These are phyloP conservation scores for Morinoia aosen DNA, from an alignment of 2,888 invertebrate genomes.

Conservation along the genomic window DNA sequence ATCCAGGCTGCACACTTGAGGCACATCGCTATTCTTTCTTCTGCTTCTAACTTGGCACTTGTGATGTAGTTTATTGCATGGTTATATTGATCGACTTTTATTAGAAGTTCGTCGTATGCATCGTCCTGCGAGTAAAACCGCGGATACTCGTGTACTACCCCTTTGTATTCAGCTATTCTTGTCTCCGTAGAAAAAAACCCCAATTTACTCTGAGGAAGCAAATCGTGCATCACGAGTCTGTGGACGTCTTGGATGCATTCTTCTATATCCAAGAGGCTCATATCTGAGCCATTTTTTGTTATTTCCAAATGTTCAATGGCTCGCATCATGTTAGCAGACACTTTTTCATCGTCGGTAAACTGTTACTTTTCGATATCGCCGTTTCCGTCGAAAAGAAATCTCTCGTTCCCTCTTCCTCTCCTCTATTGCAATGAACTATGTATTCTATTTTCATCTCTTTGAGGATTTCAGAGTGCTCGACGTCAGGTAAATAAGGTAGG, in stretches of 20 bases:
- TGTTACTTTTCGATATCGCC: neutral
- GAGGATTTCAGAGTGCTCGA: neutral
- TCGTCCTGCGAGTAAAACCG: neutral
- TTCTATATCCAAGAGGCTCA: conserved; percentile 15
- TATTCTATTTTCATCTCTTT: neutral
- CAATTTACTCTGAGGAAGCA: neutral
- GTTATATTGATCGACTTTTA: neutral
- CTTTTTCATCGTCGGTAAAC: neutral
- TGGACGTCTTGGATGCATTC: conserved; percentile 12
- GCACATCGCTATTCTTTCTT: neutral
- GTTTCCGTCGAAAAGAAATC: neutral
- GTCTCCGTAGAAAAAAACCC: neutral
- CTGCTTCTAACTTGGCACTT: neutral
- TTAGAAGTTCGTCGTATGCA: neutral
- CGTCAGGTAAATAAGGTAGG: neutral
- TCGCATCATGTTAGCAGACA: neutral
- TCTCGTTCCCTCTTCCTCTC: conserved; percentile 22
- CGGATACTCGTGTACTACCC: neutral
- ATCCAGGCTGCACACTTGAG: conserved; percentile 11
- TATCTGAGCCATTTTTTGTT: neutral
- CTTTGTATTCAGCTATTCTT: neutral
- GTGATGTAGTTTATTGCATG: neutral
- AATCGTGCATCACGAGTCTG: neutral
- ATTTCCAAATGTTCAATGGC: neutral
- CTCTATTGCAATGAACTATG: neutral